phyloP scores from a whole-genome alignment of 1,140 invertebrate species.

The Pachypeltis micranthus region DNA sequence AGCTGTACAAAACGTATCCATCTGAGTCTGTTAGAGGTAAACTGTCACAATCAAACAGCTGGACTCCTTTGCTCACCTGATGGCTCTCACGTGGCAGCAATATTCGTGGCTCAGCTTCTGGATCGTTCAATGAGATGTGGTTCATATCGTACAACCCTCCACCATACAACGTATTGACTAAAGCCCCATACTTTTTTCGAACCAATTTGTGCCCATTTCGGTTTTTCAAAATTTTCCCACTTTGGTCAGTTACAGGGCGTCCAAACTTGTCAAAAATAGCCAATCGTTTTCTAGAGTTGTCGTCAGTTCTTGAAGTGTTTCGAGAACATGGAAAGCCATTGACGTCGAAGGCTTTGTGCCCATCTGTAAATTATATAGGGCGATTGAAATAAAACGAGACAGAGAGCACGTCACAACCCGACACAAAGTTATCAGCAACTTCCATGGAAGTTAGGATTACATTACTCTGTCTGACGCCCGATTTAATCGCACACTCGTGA shows the following conservation, averaged over 20 bases:
- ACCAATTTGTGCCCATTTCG: conserved; percentile 1
- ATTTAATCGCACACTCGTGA: too few relatives aligned
- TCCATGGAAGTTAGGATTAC: too few relatives aligned
- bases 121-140: conserved; percentile 2
- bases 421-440: too few relatives aligned
- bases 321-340: conserved; percentile 3
- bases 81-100: background rate
- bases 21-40: background rate
- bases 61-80: background rate
- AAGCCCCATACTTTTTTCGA: background rate
- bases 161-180: background rate
- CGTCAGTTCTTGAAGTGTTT: background rate
- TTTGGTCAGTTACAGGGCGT: conserved; percentile 9
- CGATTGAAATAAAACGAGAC: too few relatives aligned
- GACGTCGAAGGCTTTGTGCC: background rate
- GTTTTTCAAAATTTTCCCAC: conserved; percentile 3
- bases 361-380: too few relatives aligned
- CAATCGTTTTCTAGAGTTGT: background rate
- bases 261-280: conserved; percentile 2
- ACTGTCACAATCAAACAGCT: conserved; percentile 6
- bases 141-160: background rate
- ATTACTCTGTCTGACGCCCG: too few relatives aligned
- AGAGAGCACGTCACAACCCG: too few relatives aligned
- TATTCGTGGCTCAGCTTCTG: background rate
- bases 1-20: background rate